Conservation (phyloP, 2,888 invertebrate species). For the Pristionchus arcanus region DNA sequence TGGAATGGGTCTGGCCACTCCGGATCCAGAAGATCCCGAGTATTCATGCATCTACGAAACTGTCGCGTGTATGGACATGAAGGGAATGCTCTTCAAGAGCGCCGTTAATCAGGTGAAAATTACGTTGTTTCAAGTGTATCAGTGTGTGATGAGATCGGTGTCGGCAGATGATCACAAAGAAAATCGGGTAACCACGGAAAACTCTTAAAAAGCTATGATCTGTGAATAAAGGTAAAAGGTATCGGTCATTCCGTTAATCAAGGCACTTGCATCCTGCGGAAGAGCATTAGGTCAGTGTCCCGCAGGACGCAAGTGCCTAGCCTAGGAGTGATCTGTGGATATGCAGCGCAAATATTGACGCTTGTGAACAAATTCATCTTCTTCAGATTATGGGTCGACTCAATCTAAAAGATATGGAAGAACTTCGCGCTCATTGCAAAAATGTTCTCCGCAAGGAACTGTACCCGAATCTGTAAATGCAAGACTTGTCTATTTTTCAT, state of each 20-base stretch:
- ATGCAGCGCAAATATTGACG: background rate
- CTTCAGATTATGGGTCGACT: background rate
- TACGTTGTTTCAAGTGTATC: too few species aligned
- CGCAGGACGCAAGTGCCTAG: too few species aligned
- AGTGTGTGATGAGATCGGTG: too few species aligned
- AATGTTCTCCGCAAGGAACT: background rate
- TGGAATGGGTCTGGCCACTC: background rate
- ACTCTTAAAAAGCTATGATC: too few species aligned
- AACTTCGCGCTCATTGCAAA: background rate
- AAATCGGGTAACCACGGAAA: too few species aligned
- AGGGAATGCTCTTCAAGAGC: background rate
- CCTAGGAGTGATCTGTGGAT: background rate
- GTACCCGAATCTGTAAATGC: background rate
- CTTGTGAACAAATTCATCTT: background rate
- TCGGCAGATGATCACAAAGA: too few species aligned
- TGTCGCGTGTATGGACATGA: background rate
- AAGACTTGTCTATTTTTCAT: too few species aligned
- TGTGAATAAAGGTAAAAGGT: too few species aligned
- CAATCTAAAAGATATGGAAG: background rate
- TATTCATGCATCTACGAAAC: background rate
- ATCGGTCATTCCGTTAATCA: too few species aligned
- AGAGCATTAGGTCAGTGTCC: too few species aligned
- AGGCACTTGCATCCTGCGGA: too few species aligned
- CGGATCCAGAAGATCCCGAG: constrained; percentile 6
- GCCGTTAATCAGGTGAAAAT: background rate